Evolutionary conservation across 1,140 invertebrate genomes (phyloP), one percentile per base, ranked within the genome.

Genomic region (Zaprionus kolodkinae): DNA sequence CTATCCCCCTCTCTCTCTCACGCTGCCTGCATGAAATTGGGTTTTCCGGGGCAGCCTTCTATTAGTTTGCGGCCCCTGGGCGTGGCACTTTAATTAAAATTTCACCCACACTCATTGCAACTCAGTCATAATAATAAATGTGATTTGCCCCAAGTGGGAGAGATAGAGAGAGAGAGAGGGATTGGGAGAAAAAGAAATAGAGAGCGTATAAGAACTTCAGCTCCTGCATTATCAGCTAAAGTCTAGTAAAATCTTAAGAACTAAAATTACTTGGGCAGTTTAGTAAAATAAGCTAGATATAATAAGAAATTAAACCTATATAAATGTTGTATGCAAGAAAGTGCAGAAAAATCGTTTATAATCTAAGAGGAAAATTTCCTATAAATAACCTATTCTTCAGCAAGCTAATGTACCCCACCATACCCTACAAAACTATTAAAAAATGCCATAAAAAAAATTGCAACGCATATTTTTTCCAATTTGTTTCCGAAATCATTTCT

Each of bases 41-140:
- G 33, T 66, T 76, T 43, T 72, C 38, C 38, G 25, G 25, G 43
- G 17, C 40, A 57, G 65, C 52, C 65, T 61, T 61, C 48, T 65
- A 72, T 75, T 65, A 64, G 55, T 48, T 45, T 40, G 55, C 57
- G 62, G 69, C 61, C 63, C 21, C 48, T 63, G 69, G 74, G 61
- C 57, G 69, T 72, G 69, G 74, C 74, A 76, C 69, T 76, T 76
- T 76, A 76, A 76, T 76, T 76, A 76, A 76, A 76, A 72, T 66
- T 65, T 59, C 57, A 43, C 48, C 55, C 62, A 25, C 74, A 48
- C 36, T 66, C 70, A 59, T 17, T 66, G 74, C 74, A 72, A 57
- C 72, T 61, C 68, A 71, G 61, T 76, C 62, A 52, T 55, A 62
- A 75, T 70, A 63, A 72, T 72, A 76, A 72, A 72, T 76, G 72